Percentiles rank a stretch among this genome's conserved stretches.
These are phyloP conservation scores for Indri indri DNA, from an alignment of 2,113 vertebrate species.

Conservation along the genomic window DNA sequence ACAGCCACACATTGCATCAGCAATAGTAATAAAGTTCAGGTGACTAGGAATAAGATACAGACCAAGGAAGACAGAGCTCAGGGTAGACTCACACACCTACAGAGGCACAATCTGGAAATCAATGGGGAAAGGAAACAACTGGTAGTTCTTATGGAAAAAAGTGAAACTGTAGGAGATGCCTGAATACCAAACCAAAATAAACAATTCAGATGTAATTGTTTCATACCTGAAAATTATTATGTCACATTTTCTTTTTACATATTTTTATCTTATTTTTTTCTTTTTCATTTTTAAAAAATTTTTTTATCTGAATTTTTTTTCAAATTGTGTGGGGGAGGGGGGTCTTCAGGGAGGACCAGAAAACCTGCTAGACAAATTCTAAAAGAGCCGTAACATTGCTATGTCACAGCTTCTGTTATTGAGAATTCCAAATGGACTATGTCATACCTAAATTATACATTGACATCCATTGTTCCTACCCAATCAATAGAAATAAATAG, in stretches of 20 bases:
- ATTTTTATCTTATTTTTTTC: neutral
- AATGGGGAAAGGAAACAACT: neutral
- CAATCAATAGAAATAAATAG: neutral
- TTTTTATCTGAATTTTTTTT: too few relatives aligned
- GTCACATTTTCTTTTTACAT: neutral
- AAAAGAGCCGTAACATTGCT: too few relatives aligned
- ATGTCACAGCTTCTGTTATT: neutral
- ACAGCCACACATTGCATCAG: neutral
- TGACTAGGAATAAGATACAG: neutral
- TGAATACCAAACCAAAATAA: neutral
- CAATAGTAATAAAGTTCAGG: neutral
- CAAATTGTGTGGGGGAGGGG: too few relatives aligned
- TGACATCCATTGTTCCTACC: neutral
- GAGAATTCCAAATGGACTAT: neutral
- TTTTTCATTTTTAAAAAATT: neutral
- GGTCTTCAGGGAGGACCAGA: too few relatives aligned
- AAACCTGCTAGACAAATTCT: too few relatives aligned
- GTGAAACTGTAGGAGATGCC: neutral
- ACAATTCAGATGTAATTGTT: neutral
- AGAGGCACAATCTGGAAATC: neutral
- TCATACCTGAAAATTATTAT: neutral
- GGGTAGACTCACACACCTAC: neutral
- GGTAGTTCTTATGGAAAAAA: neutral
- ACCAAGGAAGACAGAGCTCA: neutral
- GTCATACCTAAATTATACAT: neutral